Conservation (phyloP, 2,888 invertebrate species). For the Rhabditoides inermis region DNA sequence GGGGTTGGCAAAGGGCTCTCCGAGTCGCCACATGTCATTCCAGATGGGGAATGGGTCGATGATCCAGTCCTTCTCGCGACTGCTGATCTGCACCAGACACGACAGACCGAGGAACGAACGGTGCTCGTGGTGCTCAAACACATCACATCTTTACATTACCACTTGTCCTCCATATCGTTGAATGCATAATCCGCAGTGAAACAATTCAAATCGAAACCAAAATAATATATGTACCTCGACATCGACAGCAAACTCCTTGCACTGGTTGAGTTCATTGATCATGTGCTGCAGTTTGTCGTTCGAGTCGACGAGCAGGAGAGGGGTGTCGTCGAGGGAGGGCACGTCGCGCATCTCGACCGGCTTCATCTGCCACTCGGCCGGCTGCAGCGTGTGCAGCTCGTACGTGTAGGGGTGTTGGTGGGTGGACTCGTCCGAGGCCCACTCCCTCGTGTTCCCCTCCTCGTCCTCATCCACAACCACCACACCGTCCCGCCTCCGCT, state of each 20-base stretch:
- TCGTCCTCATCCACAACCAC: constrained; percentile 10
- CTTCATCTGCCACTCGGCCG: constrained; percentile 10
- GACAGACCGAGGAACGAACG: constrained; percentile 86
- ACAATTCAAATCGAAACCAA: neutral
- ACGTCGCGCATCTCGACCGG: no score
- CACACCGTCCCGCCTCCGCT: neutral
- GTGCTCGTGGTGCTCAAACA: constrained; percentile 73
- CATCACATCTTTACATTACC: neutral
- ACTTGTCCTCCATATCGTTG: neutral
- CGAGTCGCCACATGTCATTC: constrained; percentile 71
- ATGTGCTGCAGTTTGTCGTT: constrained; percentile 64
- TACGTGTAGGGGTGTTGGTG: constrained; percentile 22
- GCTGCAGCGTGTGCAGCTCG: constrained; percentile 18
- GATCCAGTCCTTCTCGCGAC: constrained; percentile 72
- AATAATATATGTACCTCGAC: constrained; percentile 56
- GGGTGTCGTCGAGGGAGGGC: constrained; percentile 65
- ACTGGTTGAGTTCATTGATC: constrained; percentile 63
- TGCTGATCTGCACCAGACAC: constrained; percentile 86
- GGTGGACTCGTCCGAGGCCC: constrained; percentile 1
- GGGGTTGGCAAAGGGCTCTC: constrained; percentile 81
- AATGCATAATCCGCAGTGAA: neutral
- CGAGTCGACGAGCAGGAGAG: constrained; percentile 66
- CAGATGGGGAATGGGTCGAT: constrained; percentile 79
- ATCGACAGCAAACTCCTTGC: constrained; percentile 77
- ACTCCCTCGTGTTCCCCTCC: neutral